These are phyloP conservation scores for Fistularia tabacaria DNA, from an alignment of 2,797 vertebrate species.

Conservation along the genomic window DNA sequence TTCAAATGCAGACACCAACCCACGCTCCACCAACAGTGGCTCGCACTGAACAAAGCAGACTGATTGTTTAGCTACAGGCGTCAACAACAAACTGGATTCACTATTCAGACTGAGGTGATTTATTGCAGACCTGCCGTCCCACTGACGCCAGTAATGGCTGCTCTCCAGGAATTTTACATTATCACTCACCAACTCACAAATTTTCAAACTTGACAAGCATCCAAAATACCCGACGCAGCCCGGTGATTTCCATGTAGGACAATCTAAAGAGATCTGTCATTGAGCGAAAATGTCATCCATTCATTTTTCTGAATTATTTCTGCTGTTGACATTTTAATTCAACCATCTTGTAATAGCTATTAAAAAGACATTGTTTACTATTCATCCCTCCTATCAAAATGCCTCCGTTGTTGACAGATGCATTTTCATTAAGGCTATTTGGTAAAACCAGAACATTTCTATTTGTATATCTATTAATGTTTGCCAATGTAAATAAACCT, in stretches of 20 bases:
- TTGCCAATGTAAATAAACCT: too few species aligned
- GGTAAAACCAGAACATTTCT: too few species aligned
- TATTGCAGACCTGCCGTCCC: slow-evolving; percentile 50
- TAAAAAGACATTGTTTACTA: neutral
- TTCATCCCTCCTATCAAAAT: neutral
- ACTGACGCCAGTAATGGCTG: slow-evolving; percentile 56
- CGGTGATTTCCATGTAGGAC: slow-evolving; percentile 4
- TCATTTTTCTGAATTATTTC: slow-evolving; percentile 7
- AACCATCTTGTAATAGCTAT: neutral
- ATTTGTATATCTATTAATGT: too few species aligned
- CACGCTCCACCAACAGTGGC: slow-evolving; percentile 15
- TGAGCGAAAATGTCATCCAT: slow-evolving; percentile 10
- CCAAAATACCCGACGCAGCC: slow-evolving; percentile 29
- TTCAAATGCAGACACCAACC: slow-evolving; percentile 8
- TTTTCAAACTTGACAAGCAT: slow-evolving; percentile 48
- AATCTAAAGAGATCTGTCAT: slow-evolving; percentile 14
- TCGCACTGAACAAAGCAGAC: slow-evolving; percentile 35
- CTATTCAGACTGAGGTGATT: slow-evolving; percentile 55
- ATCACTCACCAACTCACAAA: slow-evolving; percentile 59
- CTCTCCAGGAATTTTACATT: slow-evolving; percentile 37
- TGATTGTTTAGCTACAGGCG: slow-evolving; percentile 41
- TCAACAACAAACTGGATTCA: slow-evolving; percentile 42
- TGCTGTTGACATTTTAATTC: slow-evolving; percentile 1
- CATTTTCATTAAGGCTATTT: too few species aligned
- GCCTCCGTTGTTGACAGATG: too few species aligned